phyloP scores from a whole-genome alignment of 1,140 invertebrate species.

The Telenomus remus region DNA sequence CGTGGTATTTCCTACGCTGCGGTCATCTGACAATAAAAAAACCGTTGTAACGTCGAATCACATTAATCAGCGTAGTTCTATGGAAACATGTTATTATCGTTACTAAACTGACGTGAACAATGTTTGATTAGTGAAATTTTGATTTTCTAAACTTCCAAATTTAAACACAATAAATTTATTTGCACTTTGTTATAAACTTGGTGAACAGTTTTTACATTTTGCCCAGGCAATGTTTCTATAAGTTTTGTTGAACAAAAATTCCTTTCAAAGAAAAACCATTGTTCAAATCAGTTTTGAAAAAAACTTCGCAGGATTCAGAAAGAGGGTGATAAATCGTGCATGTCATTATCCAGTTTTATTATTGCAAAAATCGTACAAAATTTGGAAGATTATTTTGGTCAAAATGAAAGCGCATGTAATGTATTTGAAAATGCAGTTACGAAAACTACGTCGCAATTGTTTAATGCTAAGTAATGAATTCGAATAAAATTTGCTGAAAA shows the following conservation, averaged over 20 bases:
- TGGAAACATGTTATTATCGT: slow-evolving; percentile 13
- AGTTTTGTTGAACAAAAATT: too few relatives aligned
- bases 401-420: slow-evolving; percentile 25
- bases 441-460: slow-evolving; percentile 37
- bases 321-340: slow-evolving; percentile 38
- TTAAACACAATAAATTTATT: background rate
- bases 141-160: background rate
- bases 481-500: slow-evolving; percentile 43
- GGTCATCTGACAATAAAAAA: slow-evolving; percentile 56
- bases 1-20: slow-evolving; percentile 53
- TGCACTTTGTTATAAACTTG: too few relatives aligned
- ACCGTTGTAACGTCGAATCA: slow-evolving; percentile 32
- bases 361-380: slow-evolving; percentile 30
- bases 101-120: slow-evolving; percentile 24
- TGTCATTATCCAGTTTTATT: slow-evolving; percentile 18
- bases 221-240: too few relatives aligned
- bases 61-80: slow-evolving; percentile 12
- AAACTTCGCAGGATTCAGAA: slow-evolving; percentile 26
- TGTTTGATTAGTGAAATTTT: background rate
- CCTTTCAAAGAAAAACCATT: background rate
- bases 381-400: slow-evolving; percentile 27
- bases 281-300: slow-evolving; percentile 19
- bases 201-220: too few relatives aligned
- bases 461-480: slow-evolving; percentile 41
- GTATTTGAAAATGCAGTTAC: slow-evolving; percentile 42